phyloP scores from a whole-genome alignment of 2,888 invertebrate species.

The Nowickia ferox region DNA sequence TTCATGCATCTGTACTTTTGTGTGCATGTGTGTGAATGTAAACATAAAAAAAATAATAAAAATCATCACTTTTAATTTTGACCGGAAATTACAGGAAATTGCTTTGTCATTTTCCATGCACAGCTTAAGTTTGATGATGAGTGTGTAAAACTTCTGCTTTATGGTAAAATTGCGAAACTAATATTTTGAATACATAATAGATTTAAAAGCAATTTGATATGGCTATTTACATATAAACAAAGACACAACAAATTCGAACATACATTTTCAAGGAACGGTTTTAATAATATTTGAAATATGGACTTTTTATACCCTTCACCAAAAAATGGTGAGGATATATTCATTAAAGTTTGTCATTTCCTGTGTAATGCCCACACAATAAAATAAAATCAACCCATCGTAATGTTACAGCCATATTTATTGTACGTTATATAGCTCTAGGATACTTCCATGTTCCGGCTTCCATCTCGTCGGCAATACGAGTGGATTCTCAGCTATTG shows the following conservation, averaged over 20 bases:
- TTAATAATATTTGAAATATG: neutral
- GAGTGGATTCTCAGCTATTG: too few species aligned
- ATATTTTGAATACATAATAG: slow-evolving; percentile 38
- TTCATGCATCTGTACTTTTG: neutral
- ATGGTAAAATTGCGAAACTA: slow-evolving; percentile 18
- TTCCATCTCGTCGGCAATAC: too few species aligned
- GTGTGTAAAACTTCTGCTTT: neutral
- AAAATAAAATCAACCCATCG: too few species aligned
- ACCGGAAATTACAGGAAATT: slow-evolving; percentile 72
- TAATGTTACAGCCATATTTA: too few species aligned
- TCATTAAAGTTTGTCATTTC: too few species aligned
- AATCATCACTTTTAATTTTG: slow-evolving; percentile 60
- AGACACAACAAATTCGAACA: neutral
- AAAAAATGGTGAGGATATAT: too few species aligned
- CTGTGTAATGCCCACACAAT: too few species aligned
- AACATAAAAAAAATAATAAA: slow-evolving; percentile 24
- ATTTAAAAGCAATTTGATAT: slow-evolving; percentile 38
- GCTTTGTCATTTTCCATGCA: slow-evolving; percentile 62
- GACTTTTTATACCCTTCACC: too few species aligned
- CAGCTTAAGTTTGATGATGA: slow-evolving; percentile 38
- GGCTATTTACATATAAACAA: neutral
- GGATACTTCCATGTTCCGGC: too few species aligned
- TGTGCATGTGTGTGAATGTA: neutral
- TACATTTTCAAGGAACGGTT: neutral
- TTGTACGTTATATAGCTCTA: too few species aligned